Percentiles rank a stretch among this genome's conserved stretches.
Conservation (phyloP, 2,888 invertebrate species). For the Trichopria drosophilae region DNA sequence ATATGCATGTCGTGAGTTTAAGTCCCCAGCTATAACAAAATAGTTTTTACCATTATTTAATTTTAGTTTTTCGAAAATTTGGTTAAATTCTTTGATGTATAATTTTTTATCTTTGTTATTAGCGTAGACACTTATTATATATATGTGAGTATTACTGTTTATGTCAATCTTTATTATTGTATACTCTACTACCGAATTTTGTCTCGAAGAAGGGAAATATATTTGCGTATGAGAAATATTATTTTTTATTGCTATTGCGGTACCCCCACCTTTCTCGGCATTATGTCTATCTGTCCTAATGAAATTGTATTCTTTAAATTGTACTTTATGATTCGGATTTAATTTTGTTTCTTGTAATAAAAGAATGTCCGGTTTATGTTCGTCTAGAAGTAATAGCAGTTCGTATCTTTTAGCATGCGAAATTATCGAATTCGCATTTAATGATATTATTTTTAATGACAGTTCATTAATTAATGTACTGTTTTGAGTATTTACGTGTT, state of each 20-base stretch:
- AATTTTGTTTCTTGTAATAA: constrained; percentile 34
- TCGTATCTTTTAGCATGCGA: constrained; percentile 13
- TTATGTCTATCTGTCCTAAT: constrained; percentile 28
- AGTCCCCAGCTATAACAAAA: constrained; percentile 27
- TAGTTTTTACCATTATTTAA: constrained; percentile 9
- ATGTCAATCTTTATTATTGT: constrained; percentile 21
- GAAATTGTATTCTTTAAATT: constrained; percentile 24
- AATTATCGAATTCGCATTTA: constrained; percentile 30
- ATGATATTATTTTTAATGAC: constrained; percentile 13
- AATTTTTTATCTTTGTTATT: constrained; percentile 5
- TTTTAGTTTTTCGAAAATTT: constrained; percentile 6
- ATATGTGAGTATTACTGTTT: neutral
- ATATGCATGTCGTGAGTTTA: constrained; percentile 14
- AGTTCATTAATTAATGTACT: too few relatives aligned
- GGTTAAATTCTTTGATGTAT: constrained; percentile 8
- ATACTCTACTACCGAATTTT: constrained; percentile 22
- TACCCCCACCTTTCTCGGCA: constrained; percentile 24
- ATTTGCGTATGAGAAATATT: constrained; percentile 16
- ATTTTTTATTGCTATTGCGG: constrained; percentile 27
- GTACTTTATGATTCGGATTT: constrained; percentile 17
- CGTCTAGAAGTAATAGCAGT: neutral
- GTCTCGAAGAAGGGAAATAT: too few relatives aligned
- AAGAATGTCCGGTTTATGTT: constrained; percentile 22
- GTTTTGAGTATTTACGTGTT: too few relatives aligned
- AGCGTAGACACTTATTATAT: constrained; percentile 22